These are phyloP conservation scores for Acinonyx jubatus DNA, from an alignment of 2,113 vertebrate genomes.

Conservation along the genomic window DNA sequence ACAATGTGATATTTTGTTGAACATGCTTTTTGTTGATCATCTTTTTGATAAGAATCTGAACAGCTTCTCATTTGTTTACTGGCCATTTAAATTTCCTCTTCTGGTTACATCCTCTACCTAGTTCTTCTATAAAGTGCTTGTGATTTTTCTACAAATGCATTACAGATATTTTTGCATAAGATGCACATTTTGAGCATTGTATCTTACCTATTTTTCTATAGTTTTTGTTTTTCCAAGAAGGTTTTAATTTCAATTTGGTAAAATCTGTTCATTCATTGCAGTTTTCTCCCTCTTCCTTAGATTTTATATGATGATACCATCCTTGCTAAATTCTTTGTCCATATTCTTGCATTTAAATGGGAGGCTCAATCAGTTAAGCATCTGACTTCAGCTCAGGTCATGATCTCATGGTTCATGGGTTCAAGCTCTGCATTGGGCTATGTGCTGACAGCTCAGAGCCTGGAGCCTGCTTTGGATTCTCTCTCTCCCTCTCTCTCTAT, in stretches of 20 bases:
- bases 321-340: not conserved
- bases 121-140: not conserved
- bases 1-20: not conserved
- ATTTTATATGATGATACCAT: not conserved
- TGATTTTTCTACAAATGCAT: not conserved
- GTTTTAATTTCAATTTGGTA: constrained; percentile 18
- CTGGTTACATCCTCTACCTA: not conserved
- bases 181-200: not conserved
- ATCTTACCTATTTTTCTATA: not conserved
- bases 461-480: too few relatives aligned
- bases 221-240: constrained; percentile 22
- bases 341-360: not conserved
- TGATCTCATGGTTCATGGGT: too few relatives aligned
- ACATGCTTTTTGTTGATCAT: not conserved
- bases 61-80: not conserved
- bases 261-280: not conserved
- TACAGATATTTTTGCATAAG: not conserved
- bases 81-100: not conserved
- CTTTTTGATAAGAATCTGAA: not conserved
- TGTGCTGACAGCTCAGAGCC: too few relatives aligned
- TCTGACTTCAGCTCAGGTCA: too few relatives aligned
- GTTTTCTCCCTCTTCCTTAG: constrained; percentile 2
- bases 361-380: too few relatives aligned
- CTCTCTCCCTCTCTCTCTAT: too few relatives aligned
- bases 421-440: too few relatives aligned